phyloP scores from a whole-genome alignment of 2,888 invertebrate species.

The Eupithecia tripunctaria region DNA sequence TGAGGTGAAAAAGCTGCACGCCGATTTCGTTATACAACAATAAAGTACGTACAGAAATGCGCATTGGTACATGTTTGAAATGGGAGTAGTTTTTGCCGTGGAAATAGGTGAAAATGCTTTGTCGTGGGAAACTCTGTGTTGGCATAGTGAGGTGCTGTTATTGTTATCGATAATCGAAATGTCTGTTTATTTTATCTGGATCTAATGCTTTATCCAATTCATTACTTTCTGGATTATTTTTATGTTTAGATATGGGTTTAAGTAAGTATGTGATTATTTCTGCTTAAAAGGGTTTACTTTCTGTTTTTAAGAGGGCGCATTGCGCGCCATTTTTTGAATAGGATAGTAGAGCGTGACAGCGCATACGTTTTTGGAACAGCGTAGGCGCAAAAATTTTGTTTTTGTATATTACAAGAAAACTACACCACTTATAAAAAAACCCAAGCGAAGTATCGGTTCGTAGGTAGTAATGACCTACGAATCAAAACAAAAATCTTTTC shows the following conservation, averaged over 20 bases:
- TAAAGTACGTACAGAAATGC: conserved; percentile 44
- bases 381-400: too few species aligned
- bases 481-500: too few species aligned
- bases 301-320: too few species aligned
- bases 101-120: conserved; percentile 79
- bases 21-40: conserved; percentile 47
- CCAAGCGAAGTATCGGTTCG: too few species aligned
- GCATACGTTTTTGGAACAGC: too few species aligned
- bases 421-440: too few species aligned
- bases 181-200: background rate
- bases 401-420: too few species aligned
- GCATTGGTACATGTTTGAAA: conserved; percentile 56
- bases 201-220: background rate
- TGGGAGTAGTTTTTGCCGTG: conserved; percentile 70
- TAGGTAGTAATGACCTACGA: too few species aligned
- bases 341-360: too few species aligned
- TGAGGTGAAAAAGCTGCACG: conserved; percentile 39
- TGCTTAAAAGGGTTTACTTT: too few species aligned
- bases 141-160: conserved; percentile 57
- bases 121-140: conserved; percentile 71
- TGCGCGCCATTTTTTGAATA: too few species aligned
- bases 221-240: background rate
- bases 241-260: background rate
- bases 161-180: conserved; percentile 47
- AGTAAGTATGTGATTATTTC: too few species aligned